These are phyloP conservation scores for Lophochroa leadbeateri DNA, from an alignment of 2,113 vertebrate genomes.

Conservation along the genomic window DNA sequence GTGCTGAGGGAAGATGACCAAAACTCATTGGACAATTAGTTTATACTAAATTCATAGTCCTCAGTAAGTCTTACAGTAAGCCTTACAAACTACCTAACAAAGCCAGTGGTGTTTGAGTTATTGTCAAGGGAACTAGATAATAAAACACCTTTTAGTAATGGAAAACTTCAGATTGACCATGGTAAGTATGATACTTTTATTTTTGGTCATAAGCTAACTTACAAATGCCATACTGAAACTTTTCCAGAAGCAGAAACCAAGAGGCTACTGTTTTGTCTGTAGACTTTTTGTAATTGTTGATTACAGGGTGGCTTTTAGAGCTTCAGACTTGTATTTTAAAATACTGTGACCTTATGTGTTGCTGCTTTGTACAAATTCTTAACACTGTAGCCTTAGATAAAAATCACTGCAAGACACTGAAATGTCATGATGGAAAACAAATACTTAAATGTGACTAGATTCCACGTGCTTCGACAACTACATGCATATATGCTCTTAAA, in stretches of 20 bases:
- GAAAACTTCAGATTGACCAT: not conserved
- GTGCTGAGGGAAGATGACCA: not conserved
- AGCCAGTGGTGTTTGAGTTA: constrained; percentile 5
- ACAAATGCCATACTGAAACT: not conserved
- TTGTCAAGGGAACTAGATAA: constrained; percentile 19
- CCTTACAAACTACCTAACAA: not conserved
- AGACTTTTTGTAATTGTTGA: not conserved
- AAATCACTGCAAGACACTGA: not conserved
- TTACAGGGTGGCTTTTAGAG: not conserved
- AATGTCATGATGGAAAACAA: not conserved
- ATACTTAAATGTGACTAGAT: not conserved
- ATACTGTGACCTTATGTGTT: not conserved
- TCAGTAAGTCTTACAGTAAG: not conserved
- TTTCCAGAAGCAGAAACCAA: not conserved
- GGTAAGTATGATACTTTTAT: not conserved
- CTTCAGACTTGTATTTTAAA: not conserved
- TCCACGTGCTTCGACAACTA: not conserved
- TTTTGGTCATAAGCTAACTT: not conserved
- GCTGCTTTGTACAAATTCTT: not conserved
- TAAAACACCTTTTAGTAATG: constrained; percentile 34
- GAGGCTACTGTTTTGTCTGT: not conserved
- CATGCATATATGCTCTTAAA: not conserved
- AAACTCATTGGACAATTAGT: not conserved
- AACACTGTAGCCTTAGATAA: not conserved
- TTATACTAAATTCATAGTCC: not conserved